A percentile compares a stretch with the other conserved stretches of the same genome.
Conservation (phyloP, 2,888 invertebrate species). For the Cryptophagus acutangulus region DNA sequence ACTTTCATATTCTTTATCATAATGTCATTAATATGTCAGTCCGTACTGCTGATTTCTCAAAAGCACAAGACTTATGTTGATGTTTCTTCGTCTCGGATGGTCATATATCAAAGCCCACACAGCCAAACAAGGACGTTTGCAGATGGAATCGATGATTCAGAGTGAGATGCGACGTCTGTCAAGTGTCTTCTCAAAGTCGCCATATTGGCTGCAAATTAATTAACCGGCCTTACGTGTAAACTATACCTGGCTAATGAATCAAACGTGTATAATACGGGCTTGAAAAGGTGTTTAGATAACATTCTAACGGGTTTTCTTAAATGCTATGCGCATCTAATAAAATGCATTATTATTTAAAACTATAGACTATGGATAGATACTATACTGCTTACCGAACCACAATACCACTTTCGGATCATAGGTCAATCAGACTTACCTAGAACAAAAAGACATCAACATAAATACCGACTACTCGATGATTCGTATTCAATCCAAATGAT, state of each 20-base stretch:
- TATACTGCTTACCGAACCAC: too few relatives aligned
- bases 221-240: constrained; percentile 24
- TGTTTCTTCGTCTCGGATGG: constrained; percentile 42
- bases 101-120: constrained; percentile 47
- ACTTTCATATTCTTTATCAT: constrained; percentile 47
- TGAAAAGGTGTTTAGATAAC: constrained; percentile 11
- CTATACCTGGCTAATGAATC: constrained; percentile 20
- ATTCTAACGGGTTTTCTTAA: constrained; percentile 13
- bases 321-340: not conserved
- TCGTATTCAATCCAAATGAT: too few relatives aligned
- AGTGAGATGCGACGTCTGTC: constrained; percentile 31
- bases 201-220: constrained; percentile 36
- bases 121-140: constrained; percentile 18
- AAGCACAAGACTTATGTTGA: constrained; percentile 46
- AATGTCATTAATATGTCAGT: constrained; percentile 47
- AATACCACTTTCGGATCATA: too few relatives aligned
- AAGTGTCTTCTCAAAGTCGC: constrained; percentile 29
- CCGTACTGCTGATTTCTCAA: constrained; percentile 44
- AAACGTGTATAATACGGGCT: constrained; percentile 9
- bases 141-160: constrained; percentile 18
- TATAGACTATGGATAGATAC: not conserved
- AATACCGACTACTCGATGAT: too few relatives aligned
- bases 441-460: too few relatives aligned
- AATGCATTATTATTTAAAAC: not conserved
- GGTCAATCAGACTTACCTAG: too few relatives aligned